Evolutionary conservation across 2,888 invertebrate species (phyloP).

Genomic region (Biston betularia): DNA sequence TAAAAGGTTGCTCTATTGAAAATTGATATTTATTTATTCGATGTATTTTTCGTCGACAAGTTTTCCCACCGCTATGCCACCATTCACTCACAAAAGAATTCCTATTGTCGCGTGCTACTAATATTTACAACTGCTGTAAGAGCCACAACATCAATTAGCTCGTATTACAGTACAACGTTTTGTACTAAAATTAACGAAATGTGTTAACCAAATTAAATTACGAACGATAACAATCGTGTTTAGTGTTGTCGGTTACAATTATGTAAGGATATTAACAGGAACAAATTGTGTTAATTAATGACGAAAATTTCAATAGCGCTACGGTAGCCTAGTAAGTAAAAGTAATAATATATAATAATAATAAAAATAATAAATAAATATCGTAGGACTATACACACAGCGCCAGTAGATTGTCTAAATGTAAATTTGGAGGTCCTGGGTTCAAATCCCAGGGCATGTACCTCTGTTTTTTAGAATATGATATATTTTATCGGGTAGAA

Average conservation of each 20-base stretch:
- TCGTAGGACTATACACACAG: no score
- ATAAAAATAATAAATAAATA: no score
- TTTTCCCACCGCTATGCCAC: slow-evolving; percentile 27
- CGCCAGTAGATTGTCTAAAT: no score
- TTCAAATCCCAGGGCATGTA: no score
- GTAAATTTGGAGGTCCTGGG: no score
- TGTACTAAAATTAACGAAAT: slow-evolving; percentile 54
- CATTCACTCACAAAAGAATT: slow-evolving; percentile 40
- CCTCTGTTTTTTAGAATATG: no score
- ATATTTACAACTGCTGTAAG: slow-evolving; percentile 64
- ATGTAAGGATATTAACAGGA: background rate
- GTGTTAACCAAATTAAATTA: slow-evolving; percentile 70
- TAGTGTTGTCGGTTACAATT: slow-evolving; percentile 17
- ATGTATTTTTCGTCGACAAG: slow-evolving; percentile 6
- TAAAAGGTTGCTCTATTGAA: no score
- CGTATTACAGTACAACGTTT: slow-evolving; percentile 57
- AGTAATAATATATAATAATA: no score
- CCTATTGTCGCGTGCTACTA: slow-evolving; percentile 51
- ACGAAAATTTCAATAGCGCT: background rate
- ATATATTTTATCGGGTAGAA: no score
- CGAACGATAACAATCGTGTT: slow-evolving; percentile 56
- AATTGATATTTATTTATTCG: background rate
- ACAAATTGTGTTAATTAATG: slow-evolving; percentile 8
- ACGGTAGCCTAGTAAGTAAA: no score
- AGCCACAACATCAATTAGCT: slow-evolving; percentile 69